Conservation (phyloP, 2,888 invertebrate genomes). For the Sialis lutaria region DNA sequence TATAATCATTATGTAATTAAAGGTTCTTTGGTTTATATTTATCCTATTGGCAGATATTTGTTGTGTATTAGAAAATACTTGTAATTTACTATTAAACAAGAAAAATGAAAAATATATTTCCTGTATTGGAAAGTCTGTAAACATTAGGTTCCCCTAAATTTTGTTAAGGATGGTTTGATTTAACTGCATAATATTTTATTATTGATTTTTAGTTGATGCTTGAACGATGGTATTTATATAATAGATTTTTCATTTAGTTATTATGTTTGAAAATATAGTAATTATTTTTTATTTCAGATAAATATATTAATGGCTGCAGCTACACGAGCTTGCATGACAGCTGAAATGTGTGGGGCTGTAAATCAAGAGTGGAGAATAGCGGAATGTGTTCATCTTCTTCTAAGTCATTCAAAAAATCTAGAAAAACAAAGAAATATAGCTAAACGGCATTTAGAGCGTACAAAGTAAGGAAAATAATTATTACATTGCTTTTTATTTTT, state of each 20-base stretch:
- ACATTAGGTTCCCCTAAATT: too few species aligned
- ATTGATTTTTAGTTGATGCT: too few species aligned
- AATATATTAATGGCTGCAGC: constrained; percentile 16
- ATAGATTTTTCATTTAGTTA: too few species aligned
- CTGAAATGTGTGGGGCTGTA: constrained; percentile 33
- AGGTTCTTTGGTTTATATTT: too few species aligned
- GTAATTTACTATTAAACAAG: too few species aligned
- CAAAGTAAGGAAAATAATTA: constrained; percentile 23
- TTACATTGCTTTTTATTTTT: neutral
- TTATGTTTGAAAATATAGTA: too few species aligned
- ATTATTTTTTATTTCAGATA: neutral
- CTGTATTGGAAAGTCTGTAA: too few species aligned
- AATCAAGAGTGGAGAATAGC: constrained; percentile 37
- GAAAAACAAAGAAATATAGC: constrained; percentile 34
- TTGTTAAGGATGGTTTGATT: neutral
- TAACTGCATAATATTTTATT: neutral
- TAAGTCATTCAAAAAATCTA: constrained; percentile 36
- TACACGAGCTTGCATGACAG: constrained; percentile 20
- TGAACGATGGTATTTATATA: too few species aligned
- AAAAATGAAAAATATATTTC: too few species aligned
- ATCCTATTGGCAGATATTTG: too few species aligned
- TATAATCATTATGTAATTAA: too few species aligned
- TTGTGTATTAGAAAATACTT: too few species aligned
- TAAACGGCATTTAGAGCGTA: constrained; percentile 35
- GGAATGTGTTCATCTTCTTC: constrained; percentile 35